Conservation (phyloP, 2,113 vertebrate genomes). For the Haliaeetus leucogaster region DNA sequence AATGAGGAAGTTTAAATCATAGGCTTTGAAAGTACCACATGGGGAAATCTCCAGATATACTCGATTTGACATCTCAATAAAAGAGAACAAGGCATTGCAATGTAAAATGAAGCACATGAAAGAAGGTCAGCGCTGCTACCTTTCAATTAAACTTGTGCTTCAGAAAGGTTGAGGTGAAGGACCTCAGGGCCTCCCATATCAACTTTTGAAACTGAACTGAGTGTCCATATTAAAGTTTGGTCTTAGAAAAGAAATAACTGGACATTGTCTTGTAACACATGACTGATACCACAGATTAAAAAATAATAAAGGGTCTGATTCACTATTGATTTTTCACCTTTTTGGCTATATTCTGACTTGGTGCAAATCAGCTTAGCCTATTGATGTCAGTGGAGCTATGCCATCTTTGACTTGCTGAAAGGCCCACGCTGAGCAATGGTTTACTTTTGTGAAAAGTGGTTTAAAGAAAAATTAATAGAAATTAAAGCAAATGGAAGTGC, state of each 20-base stretch:
- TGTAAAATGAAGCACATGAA: constrained; percentile 38
- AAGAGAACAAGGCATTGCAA: constrained; percentile 13
- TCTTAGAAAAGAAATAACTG: constrained; percentile 3
- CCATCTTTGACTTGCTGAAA: not conserved
- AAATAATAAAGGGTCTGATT: not conserved
- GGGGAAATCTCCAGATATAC: constrained; percentile 12
- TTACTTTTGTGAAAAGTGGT: not conserved
- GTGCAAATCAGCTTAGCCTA: not conserved
- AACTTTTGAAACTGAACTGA: not conserved
- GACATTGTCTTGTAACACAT: not conserved
- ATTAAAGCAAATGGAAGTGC: not conserved
- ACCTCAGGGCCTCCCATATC: not conserved
- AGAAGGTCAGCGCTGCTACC: constrained; percentile 9
- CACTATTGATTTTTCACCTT: not conserved
- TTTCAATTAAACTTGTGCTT: constrained; percentile 55
- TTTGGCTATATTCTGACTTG: not conserved
- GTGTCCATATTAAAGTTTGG: not conserved
- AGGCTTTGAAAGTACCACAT: constrained; percentile 21
- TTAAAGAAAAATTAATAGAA: not conserved
- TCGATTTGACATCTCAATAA: constrained; percentile 40
- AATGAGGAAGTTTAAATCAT: constrained; percentile 28
- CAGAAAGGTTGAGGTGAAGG: constrained; percentile 41
- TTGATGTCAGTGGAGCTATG: not conserved
- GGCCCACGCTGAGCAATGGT: accelerated
- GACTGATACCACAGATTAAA: not conserved